Evolutionary conservation across 2,888 invertebrate genomes (phyloP), one percentile per base, ranked within the genome.

Genomic region (Cheilosia pagana): DNA sequence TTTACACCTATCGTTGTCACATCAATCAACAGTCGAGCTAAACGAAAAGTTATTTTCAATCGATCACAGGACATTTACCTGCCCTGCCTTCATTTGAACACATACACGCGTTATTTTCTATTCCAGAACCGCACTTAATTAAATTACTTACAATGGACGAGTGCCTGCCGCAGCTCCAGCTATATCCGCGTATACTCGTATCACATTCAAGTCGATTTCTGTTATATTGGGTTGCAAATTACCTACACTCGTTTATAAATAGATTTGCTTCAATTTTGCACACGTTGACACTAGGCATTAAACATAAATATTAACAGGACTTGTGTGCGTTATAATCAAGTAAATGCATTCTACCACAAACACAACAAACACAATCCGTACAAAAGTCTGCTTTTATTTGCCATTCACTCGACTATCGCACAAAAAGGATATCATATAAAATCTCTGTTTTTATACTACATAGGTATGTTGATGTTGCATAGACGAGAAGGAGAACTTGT

Each of bases 101-200:
- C 14, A 6, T 1, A 55, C 21, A 35, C 25, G 55, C 53, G 45
- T 8, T 25, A 28, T 45, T 55, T 25, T n/a, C 16, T 10, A 35
- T 55, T 55, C 43, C 39, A 39, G 23, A 74, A 35, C 31, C 59
- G 7, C 77, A 77, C 68, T 70, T 70, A 77, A 70, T 77, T 45
- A 45, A 77, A 77, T 77, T 77, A 77, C 68, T 62, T 28, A 62
- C 77, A 43, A 31, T 48, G 16, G 55, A n/a, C n/a, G 7, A 14
- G 7, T 65, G 60, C 60, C 76, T 31, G 8, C 28, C 19, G 35
- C 19, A 43, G 23, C 31, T 53, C 35, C 35, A 35, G 35, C 35
- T 35, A 0, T 12, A 35, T 35, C 10, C 35, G 12, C 12, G 35
- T 35, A n/a, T n/a, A n/a, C n/a, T n/a, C n/a, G 31, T 65, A 50